Evolutionary conservation across 1,140 invertebrate genomes (phyloP).

Genomic region (Phymorhynchus buccinoides): DNA sequence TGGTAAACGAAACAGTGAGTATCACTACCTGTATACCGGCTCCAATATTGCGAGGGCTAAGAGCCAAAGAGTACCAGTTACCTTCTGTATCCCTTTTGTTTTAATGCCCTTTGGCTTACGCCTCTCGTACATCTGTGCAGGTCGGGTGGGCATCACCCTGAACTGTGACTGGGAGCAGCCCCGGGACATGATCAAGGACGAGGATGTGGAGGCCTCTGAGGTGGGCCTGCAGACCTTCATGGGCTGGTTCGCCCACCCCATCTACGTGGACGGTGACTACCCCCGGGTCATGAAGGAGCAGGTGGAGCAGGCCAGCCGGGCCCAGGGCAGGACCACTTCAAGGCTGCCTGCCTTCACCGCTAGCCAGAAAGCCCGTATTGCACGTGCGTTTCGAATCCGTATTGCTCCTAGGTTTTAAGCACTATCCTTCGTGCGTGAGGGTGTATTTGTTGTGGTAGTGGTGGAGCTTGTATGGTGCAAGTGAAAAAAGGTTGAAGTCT

Average conservation of each 20-base stretch:
- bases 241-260: slow-evolving; percentile 68
- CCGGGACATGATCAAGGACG: slow-evolving; percentile 46
- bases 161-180: slow-evolving; percentile 56
- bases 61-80: not conserved
- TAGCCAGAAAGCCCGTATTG: slow-evolving; percentile 46
- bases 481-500: too few species aligned
- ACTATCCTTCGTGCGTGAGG: not conserved
- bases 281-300: slow-evolving; percentile 40
- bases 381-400: slow-evolving; percentile 25
- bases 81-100: too few species aligned
- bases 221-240: slow-evolving; percentile 57
- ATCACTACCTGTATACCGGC: not conserved
- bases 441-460: too few species aligned
- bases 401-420: too few species aligned
- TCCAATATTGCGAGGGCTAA: not conserved
- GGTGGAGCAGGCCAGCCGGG: slow-evolving; percentile 50
- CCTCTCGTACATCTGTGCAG: slow-evolving; percentile 36
- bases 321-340: slow-evolving; percentile 52
- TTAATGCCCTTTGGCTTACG: not conserved
- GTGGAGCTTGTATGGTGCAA: too few species aligned
- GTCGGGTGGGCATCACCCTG: slow-evolving; percentile 56
- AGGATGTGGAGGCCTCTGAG: slow-evolving; percentile 57
- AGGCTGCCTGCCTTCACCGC: slow-evolving; percentile 58
- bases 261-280: slow-evolving; percentile 69
- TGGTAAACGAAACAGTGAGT: too few species aligned